A percentile compares a stretch with the other conserved stretches of the same genome.
phyloP scores from a whole-genome alignment of 2,113 vertebrate genomes.

The Phalacrocorax aristotelis region DNA sequence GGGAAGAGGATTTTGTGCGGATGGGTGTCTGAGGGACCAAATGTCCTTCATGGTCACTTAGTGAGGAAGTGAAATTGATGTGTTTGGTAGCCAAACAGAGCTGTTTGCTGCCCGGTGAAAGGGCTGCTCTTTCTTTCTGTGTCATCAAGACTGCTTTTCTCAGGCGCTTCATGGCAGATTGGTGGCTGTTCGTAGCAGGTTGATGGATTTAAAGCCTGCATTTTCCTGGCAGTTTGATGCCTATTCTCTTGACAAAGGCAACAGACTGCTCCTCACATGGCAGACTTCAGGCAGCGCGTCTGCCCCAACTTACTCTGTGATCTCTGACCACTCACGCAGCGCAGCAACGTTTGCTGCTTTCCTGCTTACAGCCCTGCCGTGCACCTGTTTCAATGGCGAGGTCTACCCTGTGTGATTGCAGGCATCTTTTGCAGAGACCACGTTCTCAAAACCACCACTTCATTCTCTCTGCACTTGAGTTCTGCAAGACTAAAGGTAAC shows the following conservation, averaged over 20 bases:
- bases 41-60: not conserved
- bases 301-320: not conserved
- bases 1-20: not conserved
- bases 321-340: fast-evolving
- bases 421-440: not conserved
- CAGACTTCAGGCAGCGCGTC: not conserved
- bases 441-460: not conserved
- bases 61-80: not conserved
- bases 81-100: not conserved
- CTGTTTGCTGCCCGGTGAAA: not conserved
- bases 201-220: not conserved
- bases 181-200: not conserved
- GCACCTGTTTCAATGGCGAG: not conserved
- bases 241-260: not conserved
- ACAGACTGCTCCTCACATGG: fast-evolving
- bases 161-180: not conserved
- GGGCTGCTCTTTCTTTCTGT: not conserved
- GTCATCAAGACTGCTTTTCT: not conserved
- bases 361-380: not conserved
- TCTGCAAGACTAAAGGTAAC: not conserved
- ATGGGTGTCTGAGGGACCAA: not conserved
- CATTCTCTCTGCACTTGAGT: not conserved
- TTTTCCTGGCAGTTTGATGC: not conserved
- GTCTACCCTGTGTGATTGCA: not conserved
- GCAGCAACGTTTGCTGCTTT: not conserved